Percentiles rank a stretch among this genome's conserved stretches.
phyloP scores from a whole-genome alignment of 2,113 vertebrate genomes.

The Petaurus breviceps region DNA sequence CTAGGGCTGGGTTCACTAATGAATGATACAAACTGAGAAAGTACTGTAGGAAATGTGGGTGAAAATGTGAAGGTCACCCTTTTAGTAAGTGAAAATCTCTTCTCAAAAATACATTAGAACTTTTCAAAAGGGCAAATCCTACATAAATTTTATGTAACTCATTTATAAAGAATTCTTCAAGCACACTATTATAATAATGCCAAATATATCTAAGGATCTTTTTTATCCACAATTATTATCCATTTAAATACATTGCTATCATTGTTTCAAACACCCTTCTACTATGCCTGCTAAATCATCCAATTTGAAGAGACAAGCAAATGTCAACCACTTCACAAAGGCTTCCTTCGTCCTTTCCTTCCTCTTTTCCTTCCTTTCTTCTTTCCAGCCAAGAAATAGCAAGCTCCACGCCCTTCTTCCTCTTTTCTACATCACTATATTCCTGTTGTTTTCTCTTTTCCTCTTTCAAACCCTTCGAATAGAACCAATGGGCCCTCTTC shows the following conservation, averaged over 20 bases:
- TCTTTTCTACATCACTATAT: background rate
- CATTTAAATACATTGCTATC: background rate
- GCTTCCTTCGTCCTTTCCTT: background rate
- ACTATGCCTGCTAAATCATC: background rate
- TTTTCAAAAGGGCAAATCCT: conserved; percentile 53
- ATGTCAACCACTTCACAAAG: background rate
- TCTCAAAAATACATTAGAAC: background rate
- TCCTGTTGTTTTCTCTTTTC: background rate
- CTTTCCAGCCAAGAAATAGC: background rate
- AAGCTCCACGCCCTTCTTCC: background rate
- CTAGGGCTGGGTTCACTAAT: background rate
- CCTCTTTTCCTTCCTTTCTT: background rate
- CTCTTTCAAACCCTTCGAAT: background rate
- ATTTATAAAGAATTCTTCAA: conserved; percentile 39
- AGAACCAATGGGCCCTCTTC: background rate
- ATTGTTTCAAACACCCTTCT: conserved; percentile 9
- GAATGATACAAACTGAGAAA: background rate
- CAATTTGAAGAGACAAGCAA: conserved; percentile 23
- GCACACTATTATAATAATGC: background rate
- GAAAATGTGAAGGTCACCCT: conserved; percentile 14
- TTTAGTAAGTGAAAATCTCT: background rate
- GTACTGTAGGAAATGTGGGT: conserved; percentile 27
- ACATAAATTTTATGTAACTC: background rate
- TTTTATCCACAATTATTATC: conserved; percentile 21
- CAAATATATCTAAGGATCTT: background rate